Base-by-base conservation (phyloP, 2,797 vertebrate genomes). In the Pseudomugil gertrudae region DNA sequence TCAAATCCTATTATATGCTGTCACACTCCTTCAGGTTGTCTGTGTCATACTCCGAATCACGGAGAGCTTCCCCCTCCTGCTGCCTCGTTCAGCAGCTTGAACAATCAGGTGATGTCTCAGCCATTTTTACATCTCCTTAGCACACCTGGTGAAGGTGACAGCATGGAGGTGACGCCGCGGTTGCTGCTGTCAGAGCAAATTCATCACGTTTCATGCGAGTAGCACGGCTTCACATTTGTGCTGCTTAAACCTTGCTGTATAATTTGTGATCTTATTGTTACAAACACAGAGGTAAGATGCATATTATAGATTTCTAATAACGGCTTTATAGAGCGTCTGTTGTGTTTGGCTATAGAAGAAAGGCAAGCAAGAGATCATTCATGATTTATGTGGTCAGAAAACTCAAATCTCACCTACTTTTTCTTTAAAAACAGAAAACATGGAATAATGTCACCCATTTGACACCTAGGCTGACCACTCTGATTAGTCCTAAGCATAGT, bases 1-100 rank as follows among this genome's bases (percentile, higher is more conserved):
- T 79, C 66, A 72, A 71, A 83, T 78, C 78, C 65, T 27, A 17
- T 76, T 74, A 53, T 67, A 63, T 58, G 59, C 66, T 33, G 52
- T 75, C 82, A 77, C 78, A 65, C 70, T 70, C 52, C 35, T 76
- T 63, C 68, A 60, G 69, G 60, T 80, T 19, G 1, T 45, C 64
- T 59, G 56, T 58, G 15, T 72, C 43, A 35, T 21, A 66, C 36
- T 63, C 45, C 4, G 17, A 33, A 26, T 21, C 1, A 19, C 0
- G 11, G 54, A 8, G 36, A 15, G 57, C 50, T 50, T 54, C 29
- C 53, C 3, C 5, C 48, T 30, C 0, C 48, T 17, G 36, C 55
- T 32, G 63, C 38, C 57, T 57, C 33, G 3, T 54, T 1, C 32
- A 52, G 21, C 64, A 43, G 50, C 57, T 45, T 19, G 23, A 60